Evolutionary conservation across 2,888 invertebrate species (phyloP).

Genomic region (Aromia moschata): DNA sequence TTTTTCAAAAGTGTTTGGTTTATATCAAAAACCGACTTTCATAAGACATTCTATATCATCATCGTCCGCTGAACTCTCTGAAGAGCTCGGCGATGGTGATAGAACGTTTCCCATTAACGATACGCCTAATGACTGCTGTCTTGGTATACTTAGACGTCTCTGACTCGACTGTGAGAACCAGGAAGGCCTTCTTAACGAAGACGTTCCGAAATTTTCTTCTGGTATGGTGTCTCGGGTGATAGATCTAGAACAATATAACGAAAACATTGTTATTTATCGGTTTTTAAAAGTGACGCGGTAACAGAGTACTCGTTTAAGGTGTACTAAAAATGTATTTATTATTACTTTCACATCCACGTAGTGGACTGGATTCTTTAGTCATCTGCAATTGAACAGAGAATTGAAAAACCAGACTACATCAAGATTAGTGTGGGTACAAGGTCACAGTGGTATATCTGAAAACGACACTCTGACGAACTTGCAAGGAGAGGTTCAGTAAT

Average conservation of each 20-base stretch:
- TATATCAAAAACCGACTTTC: conserved; percentile 55
- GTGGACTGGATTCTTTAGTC: no score
- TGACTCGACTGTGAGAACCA: conserved; percentile 63
- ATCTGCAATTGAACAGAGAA: no score
- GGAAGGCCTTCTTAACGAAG: conserved; percentile 53
- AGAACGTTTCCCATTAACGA: conserved; percentile 67
- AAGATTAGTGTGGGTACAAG: no score
- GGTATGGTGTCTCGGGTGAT: conserved; percentile 75
- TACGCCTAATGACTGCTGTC: conserved; percentile 71
- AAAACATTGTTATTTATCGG: background rate
- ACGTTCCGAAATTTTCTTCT: conserved; percentile 66
- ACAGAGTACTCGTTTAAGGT: conserved; percentile 4
- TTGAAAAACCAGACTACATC: no score
- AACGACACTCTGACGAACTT: no score
- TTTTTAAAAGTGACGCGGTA: background rate
- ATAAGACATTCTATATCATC: conserved; percentile 59
- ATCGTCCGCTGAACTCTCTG: conserved; percentile 62
- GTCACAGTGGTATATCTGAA: no score
- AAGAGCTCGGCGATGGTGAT: conserved; percentile 68
- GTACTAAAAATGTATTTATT: background rate
- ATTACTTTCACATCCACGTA: no score
- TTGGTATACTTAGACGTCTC: conserved; percentile 69
- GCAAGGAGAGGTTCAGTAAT: no score
- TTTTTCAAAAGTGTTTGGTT: conserved; percentile 13
- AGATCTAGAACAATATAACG: conserved; percentile 60